Evolutionary conservation across 2,888 invertebrate genomes (phyloP).

Genomic region (Lottia gigantea): DNA sequence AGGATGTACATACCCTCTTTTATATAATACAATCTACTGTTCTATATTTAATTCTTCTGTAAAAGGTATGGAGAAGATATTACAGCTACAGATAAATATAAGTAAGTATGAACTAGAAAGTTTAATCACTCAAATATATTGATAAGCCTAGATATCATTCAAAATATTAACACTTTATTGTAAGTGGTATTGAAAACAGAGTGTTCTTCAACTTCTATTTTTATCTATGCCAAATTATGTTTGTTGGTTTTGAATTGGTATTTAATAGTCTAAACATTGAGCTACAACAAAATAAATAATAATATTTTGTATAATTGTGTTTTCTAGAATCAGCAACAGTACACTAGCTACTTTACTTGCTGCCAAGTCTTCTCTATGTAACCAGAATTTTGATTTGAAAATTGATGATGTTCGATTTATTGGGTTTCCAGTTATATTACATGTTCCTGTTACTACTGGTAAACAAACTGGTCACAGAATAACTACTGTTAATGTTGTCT

Average conservation of each 20-base stretch:
- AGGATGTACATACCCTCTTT: no score
- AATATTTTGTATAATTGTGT: background rate
- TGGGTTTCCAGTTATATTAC: constrained; percentile 83
- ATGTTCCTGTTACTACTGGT: constrained; percentile 32
- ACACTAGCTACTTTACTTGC: constrained; percentile 59
- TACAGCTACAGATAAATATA: background rate
- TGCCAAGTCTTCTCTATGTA: constrained; percentile 89
- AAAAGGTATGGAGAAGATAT: background rate
- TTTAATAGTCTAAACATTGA: no score
- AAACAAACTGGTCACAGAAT: constrained; percentile 58
- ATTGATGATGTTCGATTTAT: constrained; percentile 96
- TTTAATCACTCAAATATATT: no score
- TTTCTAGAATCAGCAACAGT: constrained; percentile 47
- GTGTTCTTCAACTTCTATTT: no score
- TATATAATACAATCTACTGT: no score
- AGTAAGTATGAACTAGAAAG: no score
- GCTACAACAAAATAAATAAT: no score
- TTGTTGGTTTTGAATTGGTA: no score
- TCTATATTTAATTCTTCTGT: constrained; percentile 10
- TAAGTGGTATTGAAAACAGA: no score
- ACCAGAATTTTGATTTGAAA: constrained; percentile 92
- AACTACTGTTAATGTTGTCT: constrained; percentile 84
- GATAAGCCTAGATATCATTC: no score
- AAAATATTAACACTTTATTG: no score
- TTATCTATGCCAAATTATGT: no score